Conservation (phyloP, 2,888 invertebrate genomes). For the Tholera decimalis region DNA sequence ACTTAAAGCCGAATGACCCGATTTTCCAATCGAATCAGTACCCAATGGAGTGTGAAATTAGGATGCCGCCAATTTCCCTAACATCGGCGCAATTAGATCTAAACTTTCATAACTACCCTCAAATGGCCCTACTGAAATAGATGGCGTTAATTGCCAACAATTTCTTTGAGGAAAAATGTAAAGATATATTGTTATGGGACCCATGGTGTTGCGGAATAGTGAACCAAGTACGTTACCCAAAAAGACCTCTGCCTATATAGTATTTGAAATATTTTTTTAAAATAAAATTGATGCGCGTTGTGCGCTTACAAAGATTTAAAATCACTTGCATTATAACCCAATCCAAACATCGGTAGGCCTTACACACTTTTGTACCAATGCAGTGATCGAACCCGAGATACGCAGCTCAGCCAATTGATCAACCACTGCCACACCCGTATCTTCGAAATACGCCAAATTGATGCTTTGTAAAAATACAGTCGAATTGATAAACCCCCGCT, state of each 20-base stretch:
- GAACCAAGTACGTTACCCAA: background rate
- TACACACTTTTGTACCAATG: no score
- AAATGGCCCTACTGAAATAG: background rate
- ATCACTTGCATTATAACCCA: no score
- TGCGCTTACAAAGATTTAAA: no score
- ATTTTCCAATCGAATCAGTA: conserved; percentile 32
- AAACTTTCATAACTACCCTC: background rate
- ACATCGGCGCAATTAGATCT: conserved; percentile 25
- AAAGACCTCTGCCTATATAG: background rate
- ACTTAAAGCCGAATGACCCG: conserved; percentile 50
- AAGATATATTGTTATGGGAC: background rate
- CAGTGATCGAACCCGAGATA: no score
- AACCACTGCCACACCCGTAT: no score
- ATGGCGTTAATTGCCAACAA: background rate
- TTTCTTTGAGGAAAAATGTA: background rate
- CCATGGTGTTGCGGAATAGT: background rate
- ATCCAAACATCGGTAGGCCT: no score
- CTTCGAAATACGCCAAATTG: background rate
- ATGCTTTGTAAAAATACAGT: no score
- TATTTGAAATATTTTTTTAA: background rate
- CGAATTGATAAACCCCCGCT: no score
- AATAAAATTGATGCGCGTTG: no score
- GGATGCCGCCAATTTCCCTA: conserved; percentile 23
- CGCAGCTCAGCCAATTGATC: no score
- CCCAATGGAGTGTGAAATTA: conserved; percentile 44